phyloP scores from a whole-genome alignment of 2,113 vertebrate genomes.

The Paratilapia polleni region DNA sequence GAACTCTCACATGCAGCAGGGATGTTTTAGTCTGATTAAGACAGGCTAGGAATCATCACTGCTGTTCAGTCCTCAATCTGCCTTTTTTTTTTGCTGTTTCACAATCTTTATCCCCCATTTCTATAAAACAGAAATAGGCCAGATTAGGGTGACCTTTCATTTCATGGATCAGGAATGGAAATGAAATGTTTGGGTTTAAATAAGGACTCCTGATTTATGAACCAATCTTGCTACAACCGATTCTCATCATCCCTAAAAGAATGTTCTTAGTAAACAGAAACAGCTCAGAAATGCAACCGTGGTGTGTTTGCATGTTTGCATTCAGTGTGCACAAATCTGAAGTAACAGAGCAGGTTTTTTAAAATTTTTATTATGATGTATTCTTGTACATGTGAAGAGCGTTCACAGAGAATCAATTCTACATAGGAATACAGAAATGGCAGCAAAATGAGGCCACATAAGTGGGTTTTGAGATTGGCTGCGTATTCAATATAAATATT shows the following conservation, averaged over 20 bases:
- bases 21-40: constrained; percentile 34
- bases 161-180: constrained; percentile 49
- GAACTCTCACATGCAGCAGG: not conserved
- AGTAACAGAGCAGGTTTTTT: constrained; percentile 9
- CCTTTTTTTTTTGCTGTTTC: constrained; percentile 25
- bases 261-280: constrained; percentile 47
- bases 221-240: constrained; percentile 50
- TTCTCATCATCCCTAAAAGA: constrained; percentile 51
- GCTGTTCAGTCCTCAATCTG: constrained; percentile 36
- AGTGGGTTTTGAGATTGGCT: constrained; percentile 56
- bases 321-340: constrained; percentile 1
- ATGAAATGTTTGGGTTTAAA: constrained; percentile 54
- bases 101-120: constrained; percentile 39
- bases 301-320: not conserved
- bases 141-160: constrained; percentile 73
- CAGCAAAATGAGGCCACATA: constrained; percentile 56
- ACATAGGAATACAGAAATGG: constrained; percentile 28
- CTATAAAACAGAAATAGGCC: constrained; percentile 52
- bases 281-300: constrained; percentile 9
- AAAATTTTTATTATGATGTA: constrained; percentile 21
- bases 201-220: constrained; percentile 60
- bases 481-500: constrained; percentile 55
- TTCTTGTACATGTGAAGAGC: constrained; percentile 25
- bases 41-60: constrained; percentile 27
- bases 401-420: constrained; percentile 30